Evolutionary conservation across 2,888 invertebrate genomes (phyloP), one percentile per base, ranked within the genome.

Genomic region (Tuta absoluta): DNA sequence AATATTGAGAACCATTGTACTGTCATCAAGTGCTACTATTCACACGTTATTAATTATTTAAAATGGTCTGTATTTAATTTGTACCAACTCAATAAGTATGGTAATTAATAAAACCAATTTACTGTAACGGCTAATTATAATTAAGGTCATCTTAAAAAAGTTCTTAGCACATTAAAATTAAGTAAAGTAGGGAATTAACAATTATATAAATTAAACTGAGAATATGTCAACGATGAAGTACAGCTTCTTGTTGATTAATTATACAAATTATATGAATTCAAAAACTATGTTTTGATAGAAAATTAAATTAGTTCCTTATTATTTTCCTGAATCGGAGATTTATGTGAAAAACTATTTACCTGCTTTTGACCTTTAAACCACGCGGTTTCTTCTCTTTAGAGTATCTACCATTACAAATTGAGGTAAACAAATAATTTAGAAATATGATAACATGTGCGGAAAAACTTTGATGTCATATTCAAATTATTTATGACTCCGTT

Each of bases 161-260:
- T 8, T 33, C 2, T 4, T 5, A 28, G 5, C 28, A 28, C 28
- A 28, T 28, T 28, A 28, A 28, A 28, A 28, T 28, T 5, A 28
- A 28, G 28, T 4, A 28, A 28, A 28, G 28, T 28, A 28, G 28
- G n/a, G n/a, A 69, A 72, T 73, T 71, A 72, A 67, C 68, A 67
- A 70, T 66, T 49, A 28, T 45, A 23, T 45, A 24, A 57, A 28
- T 3, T n/a, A 11, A 57, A 17, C 38, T 17, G 7, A 21, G 33
- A 19, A 14, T 45, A 24, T 19, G n/a, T 59, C 41, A 51, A 28
- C 38, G 23, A 28, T 38, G 49, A 19, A 53, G 60, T 41, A 45
- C 63, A 56, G 17, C 57, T 48, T 24, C 24, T 10, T 60, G 33
- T 65, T 66, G 61, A 53, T 51, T n/a, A 59, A 45, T 49, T 57